Percentiles rank a stretch among this genome's conserved stretches.
Evolutionary conservation across 2,888 invertebrate genomes (phyloP).

Genomic region (Hartigia nigra): DNA sequence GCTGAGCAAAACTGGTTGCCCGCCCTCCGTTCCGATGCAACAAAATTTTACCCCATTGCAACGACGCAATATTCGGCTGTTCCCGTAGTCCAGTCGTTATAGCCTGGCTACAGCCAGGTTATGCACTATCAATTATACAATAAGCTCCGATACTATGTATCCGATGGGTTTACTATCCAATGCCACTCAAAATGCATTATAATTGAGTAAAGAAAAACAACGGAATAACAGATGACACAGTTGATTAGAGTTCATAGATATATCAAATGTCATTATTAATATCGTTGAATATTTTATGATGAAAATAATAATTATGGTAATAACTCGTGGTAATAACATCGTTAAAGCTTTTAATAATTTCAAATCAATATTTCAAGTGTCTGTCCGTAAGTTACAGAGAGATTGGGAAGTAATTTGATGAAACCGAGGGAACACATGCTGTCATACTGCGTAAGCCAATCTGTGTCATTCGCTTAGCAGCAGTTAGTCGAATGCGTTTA

Average conservation of each 20-base stretch:
- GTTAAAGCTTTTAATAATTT: neutral
- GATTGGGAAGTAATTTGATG: neutral
- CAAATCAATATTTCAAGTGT: neutral
- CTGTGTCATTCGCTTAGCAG: constrained; percentile 37
- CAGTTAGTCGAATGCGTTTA: constrained; percentile 29
- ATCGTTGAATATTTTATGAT: neutral
- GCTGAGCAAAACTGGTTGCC: neutral
- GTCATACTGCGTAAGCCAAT: constrained; percentile 30
- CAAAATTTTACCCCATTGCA: neutral
- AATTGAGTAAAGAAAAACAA: neutral
- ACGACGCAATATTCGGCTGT: neutral
- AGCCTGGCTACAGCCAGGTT: neutral
- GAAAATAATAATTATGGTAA: neutral
- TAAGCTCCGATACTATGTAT: neutral
- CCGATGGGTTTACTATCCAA: neutral
- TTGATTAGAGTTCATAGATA: neutral
- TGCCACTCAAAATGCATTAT: neutral
- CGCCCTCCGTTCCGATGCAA: neutral
- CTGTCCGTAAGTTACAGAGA: neutral
- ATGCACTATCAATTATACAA: neutral
- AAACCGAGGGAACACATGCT: neutral
- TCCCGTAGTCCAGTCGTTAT: neutral
- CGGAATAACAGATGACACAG: neutral
- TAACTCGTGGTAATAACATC: neutral
- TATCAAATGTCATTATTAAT: neutral